Conservation (phyloP, 1,140 invertebrate species). For the Druon quercuslanigerum region DNA sequence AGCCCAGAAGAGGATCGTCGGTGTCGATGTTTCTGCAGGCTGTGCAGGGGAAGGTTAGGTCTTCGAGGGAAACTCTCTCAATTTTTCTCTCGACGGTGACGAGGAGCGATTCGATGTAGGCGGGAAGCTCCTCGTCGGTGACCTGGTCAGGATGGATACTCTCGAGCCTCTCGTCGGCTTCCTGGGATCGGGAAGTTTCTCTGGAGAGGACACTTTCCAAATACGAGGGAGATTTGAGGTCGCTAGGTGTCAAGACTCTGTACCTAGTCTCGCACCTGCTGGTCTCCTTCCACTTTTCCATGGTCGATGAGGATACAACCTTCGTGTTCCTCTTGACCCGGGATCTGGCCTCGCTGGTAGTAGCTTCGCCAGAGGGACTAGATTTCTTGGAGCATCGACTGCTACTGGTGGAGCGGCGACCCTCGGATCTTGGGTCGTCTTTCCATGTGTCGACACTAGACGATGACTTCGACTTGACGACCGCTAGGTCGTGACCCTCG, state of each 20-base stretch:
- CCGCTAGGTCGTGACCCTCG: constrained; percentile 37
- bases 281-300: constrained; percentile 63
- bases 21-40: constrained; percentile 76
- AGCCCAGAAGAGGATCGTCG: constrained; percentile 71
- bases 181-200: constrained; percentile 41
- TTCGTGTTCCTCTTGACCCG: constrained; percentile 44
- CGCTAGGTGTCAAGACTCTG: constrained; percentile 51
- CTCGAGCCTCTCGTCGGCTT: constrained; percentile 50
- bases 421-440: constrained; percentile 51
- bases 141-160: constrained; percentile 57
- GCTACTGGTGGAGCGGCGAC: constrained; percentile 55
- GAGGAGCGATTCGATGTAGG: constrained; percentile 79
- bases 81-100: constrained; percentile 82
- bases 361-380: constrained; percentile 44
- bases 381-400: constrained; percentile 55
- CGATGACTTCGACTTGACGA: constrained; percentile 64
- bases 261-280: constrained; percentile 56
- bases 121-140: constrained; percentile 76
- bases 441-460: constrained; percentile 67
- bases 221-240: constrained; percentile 55
- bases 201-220: constrained; percentile 52
- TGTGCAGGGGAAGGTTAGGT: constrained; percentile 79
- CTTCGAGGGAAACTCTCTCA: constrained; percentile 80
- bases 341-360: constrained; percentile 34
- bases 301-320: constrained; percentile 58